A percentile compares a stretch with the other conserved stretches of the same genome.
phyloP scores from a whole-genome alignment of 2,888 invertebrate genomes.

The Ferdinandea cuprea region DNA sequence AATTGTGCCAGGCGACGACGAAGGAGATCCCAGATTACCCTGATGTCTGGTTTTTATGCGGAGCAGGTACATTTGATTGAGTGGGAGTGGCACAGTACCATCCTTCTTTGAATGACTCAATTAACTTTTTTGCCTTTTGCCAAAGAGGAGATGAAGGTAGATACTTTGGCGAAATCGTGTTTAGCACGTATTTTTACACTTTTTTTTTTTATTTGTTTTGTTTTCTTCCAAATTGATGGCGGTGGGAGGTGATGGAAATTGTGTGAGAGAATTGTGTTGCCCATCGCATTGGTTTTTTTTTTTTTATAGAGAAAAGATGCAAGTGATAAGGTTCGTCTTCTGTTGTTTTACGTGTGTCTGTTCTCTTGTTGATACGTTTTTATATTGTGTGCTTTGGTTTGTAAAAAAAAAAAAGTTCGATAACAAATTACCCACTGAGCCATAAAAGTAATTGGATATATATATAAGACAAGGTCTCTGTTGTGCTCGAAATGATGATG shows the following conservation, averaged over 20 bases:
- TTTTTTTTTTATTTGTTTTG: no score
- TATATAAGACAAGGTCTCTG: slow-evolving; percentile 31
- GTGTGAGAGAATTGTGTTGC: neutral
- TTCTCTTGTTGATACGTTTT: slow-evolving; percentile 2
- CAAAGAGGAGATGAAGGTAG: neutral
- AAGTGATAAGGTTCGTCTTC: slow-evolving; percentile 25
- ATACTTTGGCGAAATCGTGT: slow-evolving; percentile 36
- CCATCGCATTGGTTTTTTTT: neutral
- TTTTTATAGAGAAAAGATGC: slow-evolving; percentile 1
- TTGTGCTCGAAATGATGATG: slow-evolving; percentile 19
- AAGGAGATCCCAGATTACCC: neutral
- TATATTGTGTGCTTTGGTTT: neutral
- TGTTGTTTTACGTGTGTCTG: slow-evolving; percentile 5
- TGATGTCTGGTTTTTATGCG: neutral
- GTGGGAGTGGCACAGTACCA: slow-evolving; percentile 46
- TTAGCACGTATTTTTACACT: slow-evolving; percentile 36
- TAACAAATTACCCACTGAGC: slow-evolving; percentile 38
- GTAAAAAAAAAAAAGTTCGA: slow-evolving; percentile 12
- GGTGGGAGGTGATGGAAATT: slow-evolving; percentile 15
- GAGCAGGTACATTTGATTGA: slow-evolving; percentile 44
- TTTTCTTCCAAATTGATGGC: slow-evolving; percentile 6
- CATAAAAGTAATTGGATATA: slow-evolving; percentile 49
- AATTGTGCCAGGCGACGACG: slow-evolving; percentile 32
- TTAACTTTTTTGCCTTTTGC: no score
- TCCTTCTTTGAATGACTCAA: slow-evolving; percentile 61